Percentiles rank a stretch among this genome's conserved stretches.
These are phyloP conservation scores for Monopis laevigella DNA, from an alignment of 2,888 invertebrate species.

Conservation along the genomic window DNA sequence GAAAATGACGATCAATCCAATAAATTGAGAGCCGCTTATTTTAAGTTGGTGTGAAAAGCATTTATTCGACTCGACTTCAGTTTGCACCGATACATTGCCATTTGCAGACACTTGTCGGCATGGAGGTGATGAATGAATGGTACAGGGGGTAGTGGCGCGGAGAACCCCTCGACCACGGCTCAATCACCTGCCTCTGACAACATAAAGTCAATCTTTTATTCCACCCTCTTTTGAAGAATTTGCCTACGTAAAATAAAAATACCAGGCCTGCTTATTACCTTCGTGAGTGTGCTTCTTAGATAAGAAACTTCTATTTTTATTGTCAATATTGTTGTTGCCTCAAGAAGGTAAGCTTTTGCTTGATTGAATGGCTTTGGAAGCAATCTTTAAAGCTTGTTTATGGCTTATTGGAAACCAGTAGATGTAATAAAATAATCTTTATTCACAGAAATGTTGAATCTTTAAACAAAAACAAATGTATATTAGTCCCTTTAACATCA, in stretches of 20 bases:
- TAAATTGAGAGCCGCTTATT: no score
- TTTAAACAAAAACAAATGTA: no score
- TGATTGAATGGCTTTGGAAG: slow-evolving; percentile 2
- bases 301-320: slow-evolving; percentile 10
- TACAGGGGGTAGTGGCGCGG: slow-evolving; percentile 13
- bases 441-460: no score
- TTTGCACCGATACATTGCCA: neutral
- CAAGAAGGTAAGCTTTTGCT: slow-evolving; percentile 6
- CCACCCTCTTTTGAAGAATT: slow-evolving; percentile 27
- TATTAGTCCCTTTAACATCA: no score
- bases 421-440: no score
- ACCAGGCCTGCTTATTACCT: slow-evolving; percentile 1
- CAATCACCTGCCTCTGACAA: slow-evolving; percentile 50
- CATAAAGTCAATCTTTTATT: slow-evolving; percentile 26
- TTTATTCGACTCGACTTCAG: neutral
- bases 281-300: slow-evolving; percentile 2
- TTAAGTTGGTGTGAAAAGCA: neutral
- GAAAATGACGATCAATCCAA: no score
- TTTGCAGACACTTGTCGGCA: neutral
- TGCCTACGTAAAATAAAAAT: slow-evolving; percentile 19
- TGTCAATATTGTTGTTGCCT: slow-evolving; percentile 8
- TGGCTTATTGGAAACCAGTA: no score
- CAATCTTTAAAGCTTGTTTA: slow-evolving; percentile 1
- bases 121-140: slow-evolving; percentile 36
- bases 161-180: slow-evolving; percentile 24